Evolutionary conservation across 1,140 invertebrate species (phyloP).

Genomic region (Pseudachorutes palmiensis): DNA sequence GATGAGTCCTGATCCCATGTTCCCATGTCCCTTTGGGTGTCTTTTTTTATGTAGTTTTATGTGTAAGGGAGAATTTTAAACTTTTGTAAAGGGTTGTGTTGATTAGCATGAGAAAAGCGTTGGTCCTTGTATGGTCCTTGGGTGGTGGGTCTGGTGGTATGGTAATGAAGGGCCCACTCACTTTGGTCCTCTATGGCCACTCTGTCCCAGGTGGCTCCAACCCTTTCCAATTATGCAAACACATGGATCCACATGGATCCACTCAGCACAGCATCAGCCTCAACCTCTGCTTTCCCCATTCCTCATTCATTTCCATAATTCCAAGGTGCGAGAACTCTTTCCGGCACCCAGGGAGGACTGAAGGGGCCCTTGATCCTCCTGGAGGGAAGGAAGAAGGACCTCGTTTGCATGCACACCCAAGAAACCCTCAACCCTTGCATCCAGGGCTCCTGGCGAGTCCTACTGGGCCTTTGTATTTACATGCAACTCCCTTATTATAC

Average conservation of each 20-base stretch:
- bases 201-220: neutral
- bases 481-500: neutral
- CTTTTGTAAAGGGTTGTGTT: too few species aligned
- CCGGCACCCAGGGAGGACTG: neutral
- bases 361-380: neutral
- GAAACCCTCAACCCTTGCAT: neutral
- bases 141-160: neutral
- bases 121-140: neutral
- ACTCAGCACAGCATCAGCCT: neutral
- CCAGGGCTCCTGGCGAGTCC: neutral
- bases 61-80: too few species aligned
- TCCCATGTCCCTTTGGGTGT: too few species aligned
- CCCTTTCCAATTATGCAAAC: conserved; percentile 9
- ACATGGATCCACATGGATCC: neutral
- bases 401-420: conserved; percentile 8
- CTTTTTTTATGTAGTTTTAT: too few species aligned
- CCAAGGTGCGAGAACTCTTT: conserved; percentile 7
- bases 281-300: neutral
- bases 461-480: neutral
- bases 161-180: neutral
- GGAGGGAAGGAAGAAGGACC: neutral
- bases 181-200: too few species aligned
- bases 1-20: too few species aligned
- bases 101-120: neutral
- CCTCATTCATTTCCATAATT: neutral